Evolutionary conservation across 2,888 invertebrate species (phyloP), one percentile per base, ranked within the genome.

Genomic region (Perizoma flavofasciatum): DNA sequence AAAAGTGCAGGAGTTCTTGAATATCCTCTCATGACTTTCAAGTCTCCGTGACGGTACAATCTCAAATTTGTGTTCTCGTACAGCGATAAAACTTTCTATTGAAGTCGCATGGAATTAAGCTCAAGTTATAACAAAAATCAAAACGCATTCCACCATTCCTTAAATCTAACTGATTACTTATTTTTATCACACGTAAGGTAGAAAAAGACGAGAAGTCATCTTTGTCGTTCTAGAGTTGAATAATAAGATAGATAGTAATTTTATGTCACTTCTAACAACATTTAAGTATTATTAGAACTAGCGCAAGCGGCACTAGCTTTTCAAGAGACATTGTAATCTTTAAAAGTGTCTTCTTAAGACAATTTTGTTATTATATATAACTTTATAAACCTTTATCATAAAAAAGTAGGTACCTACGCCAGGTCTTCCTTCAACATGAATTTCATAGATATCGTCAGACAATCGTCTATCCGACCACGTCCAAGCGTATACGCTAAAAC

Each of bases 311-410:
- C 68, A 66, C 83, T 81, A 78, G 79, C 74, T 73, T 70, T 72
- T 77, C 76, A 72, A 81, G 77, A 72, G 78, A 82, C 79, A 72
- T 75, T 72, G 75, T 74, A 75, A 77, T 73, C 70, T 70, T 72
- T 71, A 69, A 62, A 56, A 68, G 70, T 66, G 88, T 79, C 89
- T 89, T 88, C 81, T 72, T 66, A 88, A 89, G 89, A 88, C 88
- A 72, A 72, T 71, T 75, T 78, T 67, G 78, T 78, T 40, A 5
- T 74, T 74, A 81, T 81, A 82, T 81, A 79, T 71, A 72, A 75
- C 79, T 77, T 72, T 78, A 79, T 79, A 75, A 77, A 78, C 73
- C 71, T 77, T 81, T 73, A 75, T 73, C 72, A 74, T 85, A 85
- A 65, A 82, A 83, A 86, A 82, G 1, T 22, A 22, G 22, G 81